phyloP scores from a whole-genome alignment of 2,888 invertebrate genomes.

The Epistrophe grossulariae region DNA sequence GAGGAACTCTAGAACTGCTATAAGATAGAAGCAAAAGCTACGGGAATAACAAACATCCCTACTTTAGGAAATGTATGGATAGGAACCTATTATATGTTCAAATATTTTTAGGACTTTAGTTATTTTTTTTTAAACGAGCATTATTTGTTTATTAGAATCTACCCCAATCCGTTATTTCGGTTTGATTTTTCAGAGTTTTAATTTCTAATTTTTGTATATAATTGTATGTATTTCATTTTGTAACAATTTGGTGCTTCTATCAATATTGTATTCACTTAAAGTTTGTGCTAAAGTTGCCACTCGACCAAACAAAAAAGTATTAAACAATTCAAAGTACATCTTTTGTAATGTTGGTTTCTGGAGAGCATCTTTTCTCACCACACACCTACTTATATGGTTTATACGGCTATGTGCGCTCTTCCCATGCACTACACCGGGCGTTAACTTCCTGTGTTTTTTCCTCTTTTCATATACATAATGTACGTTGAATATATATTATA shows the following conservation, averaged over 20 bases:
- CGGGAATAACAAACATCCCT: too few species aligned
- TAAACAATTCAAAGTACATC: conserved; percentile 16
- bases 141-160: too few species aligned
- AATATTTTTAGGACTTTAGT: too few species aligned
- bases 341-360: background rate
- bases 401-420: background rate
- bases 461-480: background rate
- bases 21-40: too few species aligned
- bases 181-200: too few species aligned
- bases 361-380: conserved; percentile 10
- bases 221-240: background rate
- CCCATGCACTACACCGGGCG: background rate
- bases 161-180: too few species aligned
- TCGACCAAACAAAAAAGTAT: background rate
- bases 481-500: background rate
- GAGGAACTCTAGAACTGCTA: too few species aligned
- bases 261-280: background rate
- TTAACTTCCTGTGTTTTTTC: background rate
- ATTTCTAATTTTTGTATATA: too few species aligned
- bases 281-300: background rate
- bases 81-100: too few species aligned
- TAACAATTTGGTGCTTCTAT: background rate
- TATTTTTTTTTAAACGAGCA: too few species aligned
- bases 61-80: too few species aligned
- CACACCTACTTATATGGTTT: background rate